Conservation (phyloP, 2,888 invertebrate genomes). For the Chorisops tibialis region DNA sequence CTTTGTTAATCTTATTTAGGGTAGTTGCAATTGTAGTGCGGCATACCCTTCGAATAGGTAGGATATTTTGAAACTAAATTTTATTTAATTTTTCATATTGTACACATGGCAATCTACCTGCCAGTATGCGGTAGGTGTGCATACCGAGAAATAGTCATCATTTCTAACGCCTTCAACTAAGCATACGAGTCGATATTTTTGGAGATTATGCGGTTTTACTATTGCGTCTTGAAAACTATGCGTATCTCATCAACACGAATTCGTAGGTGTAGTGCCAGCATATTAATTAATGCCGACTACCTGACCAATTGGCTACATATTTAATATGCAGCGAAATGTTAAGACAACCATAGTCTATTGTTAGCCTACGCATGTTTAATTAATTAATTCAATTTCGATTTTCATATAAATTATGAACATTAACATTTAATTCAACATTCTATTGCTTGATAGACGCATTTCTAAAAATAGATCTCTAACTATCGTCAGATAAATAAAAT, state of each 20-base stretch:
- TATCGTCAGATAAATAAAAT: too few relatives aligned
- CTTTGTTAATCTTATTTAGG: constrained; percentile 1
- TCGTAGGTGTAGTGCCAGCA: constrained; percentile 7
- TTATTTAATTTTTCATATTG: not conserved
- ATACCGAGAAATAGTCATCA: not conserved
- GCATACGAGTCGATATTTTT: not conserved
- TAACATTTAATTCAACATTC: too few relatives aligned
- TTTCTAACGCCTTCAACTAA: not conserved
- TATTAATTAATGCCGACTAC: constrained; percentile 1
- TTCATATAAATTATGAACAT: too few relatives aligned
- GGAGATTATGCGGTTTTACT: constrained; percentile 1
- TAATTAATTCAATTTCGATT: not conserved
- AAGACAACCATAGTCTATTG: constrained; percentile 11
- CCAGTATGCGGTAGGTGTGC: not conserved
- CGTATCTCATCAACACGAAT: not conserved
- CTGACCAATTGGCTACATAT: not conserved
- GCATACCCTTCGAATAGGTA: too few relatives aligned
- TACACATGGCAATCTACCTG: not conserved
- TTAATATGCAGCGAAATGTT: constrained; percentile 4
- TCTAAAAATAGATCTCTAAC: too few relatives aligned
- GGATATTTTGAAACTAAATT: not conserved
- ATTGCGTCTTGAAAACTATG: constrained; percentile 8
- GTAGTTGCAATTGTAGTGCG: not conserved
- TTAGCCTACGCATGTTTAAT: constrained; percentile 13
- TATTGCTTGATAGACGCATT: too few relatives aligned